phyloP scores from a whole-genome alignment of 2,888 invertebrate genomes.

The Lepidocyrtoides sp. region DNA sequence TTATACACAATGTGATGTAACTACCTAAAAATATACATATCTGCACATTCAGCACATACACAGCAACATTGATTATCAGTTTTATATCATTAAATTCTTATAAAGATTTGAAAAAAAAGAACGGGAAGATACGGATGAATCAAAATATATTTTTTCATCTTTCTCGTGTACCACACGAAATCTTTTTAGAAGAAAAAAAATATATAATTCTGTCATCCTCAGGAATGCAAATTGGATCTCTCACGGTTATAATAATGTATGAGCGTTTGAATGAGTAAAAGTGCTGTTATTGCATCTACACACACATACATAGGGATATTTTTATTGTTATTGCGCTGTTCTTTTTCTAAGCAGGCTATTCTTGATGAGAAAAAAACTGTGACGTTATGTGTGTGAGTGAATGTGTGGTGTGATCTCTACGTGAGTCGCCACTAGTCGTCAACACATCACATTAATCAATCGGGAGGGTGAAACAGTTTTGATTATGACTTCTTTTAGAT shows the following conservation, averaged over 20 bases:
- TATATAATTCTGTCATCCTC: conserved; percentile 25
- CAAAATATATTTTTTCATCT: conserved; percentile 49
- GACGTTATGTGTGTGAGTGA: conserved; percentile 8
- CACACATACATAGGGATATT: neutral
- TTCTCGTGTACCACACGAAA: neutral
- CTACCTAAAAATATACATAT: neutral
- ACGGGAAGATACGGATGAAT: neutral
- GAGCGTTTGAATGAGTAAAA: neutral
- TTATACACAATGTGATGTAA: neutral
- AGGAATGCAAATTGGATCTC: conserved; percentile 70
- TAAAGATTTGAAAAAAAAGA: neutral
- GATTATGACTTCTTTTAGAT: neutral
- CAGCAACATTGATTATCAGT: neutral
- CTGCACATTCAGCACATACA: neutral
- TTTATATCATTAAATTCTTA: neutral
- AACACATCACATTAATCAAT: conserved; percentile 60
- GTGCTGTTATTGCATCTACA: neutral
- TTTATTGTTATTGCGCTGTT: conserved; percentile 46
- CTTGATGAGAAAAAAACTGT: conserved; percentile 35
- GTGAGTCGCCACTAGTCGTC: conserved; percentile 64
- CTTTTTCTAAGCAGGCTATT: conserved; percentile 62
- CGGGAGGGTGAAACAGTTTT: conserved; percentile 23
- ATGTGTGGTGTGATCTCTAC: conserved; percentile 54
- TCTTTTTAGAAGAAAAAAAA: neutral
- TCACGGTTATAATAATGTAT: conserved; percentile 46